A percentile compares a stretch with the other conserved stretches of the same genome.
Evolutionary conservation across 2,797 vertebrate genomes (phyloP).

Genomic region (Smutsia temminckii): DNA sequence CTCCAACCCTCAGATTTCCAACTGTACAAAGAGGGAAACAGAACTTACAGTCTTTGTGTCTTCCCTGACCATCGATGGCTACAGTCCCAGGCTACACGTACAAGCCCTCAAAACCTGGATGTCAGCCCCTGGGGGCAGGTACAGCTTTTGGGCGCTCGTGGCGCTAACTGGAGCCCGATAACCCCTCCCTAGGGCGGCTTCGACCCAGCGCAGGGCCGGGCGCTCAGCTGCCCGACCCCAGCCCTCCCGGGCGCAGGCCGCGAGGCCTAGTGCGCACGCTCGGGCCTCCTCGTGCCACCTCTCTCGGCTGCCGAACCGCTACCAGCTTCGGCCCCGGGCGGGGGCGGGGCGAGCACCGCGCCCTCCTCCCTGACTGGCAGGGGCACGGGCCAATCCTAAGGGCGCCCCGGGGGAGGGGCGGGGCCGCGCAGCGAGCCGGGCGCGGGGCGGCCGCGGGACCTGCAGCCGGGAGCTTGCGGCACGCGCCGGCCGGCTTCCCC

Average conservation of each 20-base stretch:
- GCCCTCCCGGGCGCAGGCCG: background rate
- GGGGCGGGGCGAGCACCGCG: background rate
- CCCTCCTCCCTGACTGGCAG: background rate
- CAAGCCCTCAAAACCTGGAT: fast-evolving
- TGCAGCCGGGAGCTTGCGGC: constrained; percentile 66
- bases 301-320: background rate
- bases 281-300: background rate
- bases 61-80: background rate
- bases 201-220: fast-evolving
- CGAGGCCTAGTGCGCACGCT: constrained; percentile 65
- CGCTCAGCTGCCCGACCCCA: fast-evolving
- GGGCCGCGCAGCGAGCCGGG: constrained; percentile 68
- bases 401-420: constrained; percentile 45
- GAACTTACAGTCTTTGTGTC: fast-evolving
- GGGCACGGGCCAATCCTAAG: no score
- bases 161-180: background rate
- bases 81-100: background rate
- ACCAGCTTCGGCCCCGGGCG: background rate
- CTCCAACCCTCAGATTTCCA: background rate
- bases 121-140: background rate
- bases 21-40: background rate
- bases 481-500: constrained; percentile 64
- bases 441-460: constrained; percentile 15
- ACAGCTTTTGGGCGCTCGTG: background rate
- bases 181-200: background rate